Base-by-base conservation (phyloP, 1,140 invertebrate genomes). In the Drosophila lowei region DNA sequence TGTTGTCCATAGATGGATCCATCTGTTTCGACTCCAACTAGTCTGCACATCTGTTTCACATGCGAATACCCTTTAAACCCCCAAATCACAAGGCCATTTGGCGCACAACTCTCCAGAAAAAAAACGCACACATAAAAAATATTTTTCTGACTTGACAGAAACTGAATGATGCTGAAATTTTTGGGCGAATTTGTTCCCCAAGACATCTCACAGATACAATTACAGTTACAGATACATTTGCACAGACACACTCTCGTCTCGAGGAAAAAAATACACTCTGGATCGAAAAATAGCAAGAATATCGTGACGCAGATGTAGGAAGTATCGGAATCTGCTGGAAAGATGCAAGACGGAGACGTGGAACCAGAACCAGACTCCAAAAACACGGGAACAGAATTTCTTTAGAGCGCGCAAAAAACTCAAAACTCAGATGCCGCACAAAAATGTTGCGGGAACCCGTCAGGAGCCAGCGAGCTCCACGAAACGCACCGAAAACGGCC, bases 401-500 rank as follows among this genome's bases (percentile, higher is more conserved):
- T 68, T 88, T 86, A 68, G 34, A 13, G 34, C 34, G 34, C 34
- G 34, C 34, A 38, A 38, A 38, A 38, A 38, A 38, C 11, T 38
- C 34, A 25, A 25, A 25, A 25, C 23, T 38, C 34, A 38, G 34
- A 38, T 38, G 67, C 77, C 80, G 80, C 81, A 77, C 76, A 80
- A 79, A 85, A 77, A 60, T 78, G 59, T n/a, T 72, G 67, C 80
- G 84, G 77, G 62, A 72, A 57, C 48, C 43, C 61, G 44, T 34
- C 48, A 59, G 58, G 67, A 58, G 68, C 68, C 18, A 49, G 73
- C 77, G 81, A 79, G 83, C 84, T 80, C 77, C 52, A 89, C 89
- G 89, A 90, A 89, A 90, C 89, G 89, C 85, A 90, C 89, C 89
- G 89, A 90, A 90, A 90, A 90, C 89, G 89, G 89, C 89, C 89